Base-by-base conservation (phyloP, 1,140 invertebrate species). In the Drosophila serrata region DNA sequence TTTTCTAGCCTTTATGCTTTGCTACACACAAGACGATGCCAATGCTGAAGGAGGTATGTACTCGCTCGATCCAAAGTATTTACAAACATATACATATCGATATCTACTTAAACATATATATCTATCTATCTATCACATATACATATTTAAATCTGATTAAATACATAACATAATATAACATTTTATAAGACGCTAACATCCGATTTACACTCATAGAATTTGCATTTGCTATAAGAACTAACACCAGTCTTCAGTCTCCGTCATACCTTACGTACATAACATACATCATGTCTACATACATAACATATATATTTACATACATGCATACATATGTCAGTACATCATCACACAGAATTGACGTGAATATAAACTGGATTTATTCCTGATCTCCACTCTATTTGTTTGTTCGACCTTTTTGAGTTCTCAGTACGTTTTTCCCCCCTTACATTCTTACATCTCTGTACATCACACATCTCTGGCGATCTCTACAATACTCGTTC, bases 1-100 rank as follows among this genome's bases (percentile, higher is more conserved):
- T 92, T 90, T 90, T 92, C 90, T 95, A 97, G 96, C 96, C 93
- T 97, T 97, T 95, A 97, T 97, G 96, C 95, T 97, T 94, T 97
- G 97, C 94, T 97, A 97, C 94, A 97, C 96, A 91, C 96, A 97
- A 94, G 97, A 97, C 94, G 96, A 97, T 94, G 95, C 96, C 85
- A 96, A 96, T 94, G 95, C 95, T 84, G 96, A 97, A 96, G 97
- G 97, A 96, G 97, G 97, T 97, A 96, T 95, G 95, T 94, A 93
- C 91, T 86, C 67, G 93, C 91, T 82, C 64, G 80, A 81, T 82
- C 75, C 77, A 33, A 75, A 42, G 35, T 46, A 77, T 72, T 74
- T 39, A 69, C 37, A 42, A 58, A 59, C 56, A 62, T 79, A 78
- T 74, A 73, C 45, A 78, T 79, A 72, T 48, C 51, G 27, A 64